These are phyloP conservation scores for Python bivittatus DNA, from an alignment of 2,113 vertebrate genomes.

Conservation along the genomic window DNA sequence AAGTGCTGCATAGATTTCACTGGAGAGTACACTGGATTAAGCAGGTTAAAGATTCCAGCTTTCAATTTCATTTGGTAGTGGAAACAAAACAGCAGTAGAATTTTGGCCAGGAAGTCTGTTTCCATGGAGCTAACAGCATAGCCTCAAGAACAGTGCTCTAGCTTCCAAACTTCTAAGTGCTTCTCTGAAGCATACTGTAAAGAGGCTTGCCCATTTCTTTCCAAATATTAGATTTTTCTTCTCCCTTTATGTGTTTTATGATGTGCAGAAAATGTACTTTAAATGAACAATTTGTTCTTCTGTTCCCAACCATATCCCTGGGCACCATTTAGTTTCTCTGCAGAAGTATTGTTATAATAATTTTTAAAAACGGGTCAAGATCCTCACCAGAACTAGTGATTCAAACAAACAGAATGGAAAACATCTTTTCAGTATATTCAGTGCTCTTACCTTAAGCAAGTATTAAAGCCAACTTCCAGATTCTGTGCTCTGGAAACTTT, in stretches of 20 bases:
- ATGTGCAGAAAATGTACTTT: constrained; percentile 43
- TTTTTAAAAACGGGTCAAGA: not conserved
- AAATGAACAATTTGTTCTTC: constrained; percentile 51
- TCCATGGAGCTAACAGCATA: not conserved
- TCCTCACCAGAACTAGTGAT: not conserved
- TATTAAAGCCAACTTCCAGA: not conserved
- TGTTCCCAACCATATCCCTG: constrained; percentile 37
- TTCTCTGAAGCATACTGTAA: not conserved
- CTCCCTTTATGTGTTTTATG: constrained; percentile 40
- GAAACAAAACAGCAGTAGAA: constrained; percentile 9
- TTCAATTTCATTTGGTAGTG: constrained; percentile 3
- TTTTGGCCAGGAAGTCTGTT: not conserved
- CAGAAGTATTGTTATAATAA: constrained; percentile 24
- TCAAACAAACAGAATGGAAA: not conserved
- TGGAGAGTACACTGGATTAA: not conserved
- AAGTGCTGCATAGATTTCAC: not conserved
- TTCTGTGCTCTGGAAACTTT: not conserved
- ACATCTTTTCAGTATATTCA: not conserved
- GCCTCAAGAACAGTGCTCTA: not conserved
- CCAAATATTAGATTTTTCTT: constrained; percentile 15
- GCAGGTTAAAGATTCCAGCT: constrained; percentile 14
- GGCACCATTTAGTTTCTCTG: constrained; percentile 26
- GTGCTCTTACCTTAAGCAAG: not conserved
- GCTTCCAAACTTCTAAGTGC: not conserved
- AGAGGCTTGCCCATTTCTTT: constrained; percentile 8